Percentiles rank a stretch among this genome's conserved stretches.
These are phyloP conservation scores for Carollia perspicillata DNA, from an alignment of 2,113 vertebrate species.

Conservation along the genomic window DNA sequence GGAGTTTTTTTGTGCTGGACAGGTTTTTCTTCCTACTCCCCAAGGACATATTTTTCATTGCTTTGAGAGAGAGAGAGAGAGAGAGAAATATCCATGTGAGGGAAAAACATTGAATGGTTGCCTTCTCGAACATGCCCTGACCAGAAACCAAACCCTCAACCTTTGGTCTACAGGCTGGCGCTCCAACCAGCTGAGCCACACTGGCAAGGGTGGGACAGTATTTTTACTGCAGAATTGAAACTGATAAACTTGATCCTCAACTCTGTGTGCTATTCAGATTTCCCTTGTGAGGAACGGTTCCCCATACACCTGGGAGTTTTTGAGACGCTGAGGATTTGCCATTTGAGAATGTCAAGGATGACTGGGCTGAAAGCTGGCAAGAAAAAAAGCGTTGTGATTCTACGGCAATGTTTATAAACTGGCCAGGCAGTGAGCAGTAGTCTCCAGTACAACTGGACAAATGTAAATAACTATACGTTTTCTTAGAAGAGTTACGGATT, in stretches of 20 bases:
- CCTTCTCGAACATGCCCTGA: too few species aligned
- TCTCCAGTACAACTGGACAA: not conserved
- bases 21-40: not conserved
- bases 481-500: not conserved
- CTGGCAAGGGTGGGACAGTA: not conserved
- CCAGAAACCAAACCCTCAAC: too few species aligned
- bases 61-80: too few species aligned
- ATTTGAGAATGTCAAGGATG: not conserved
- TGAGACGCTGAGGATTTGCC: not conserved
- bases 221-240: conserved; percentile 27
- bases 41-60: too few species aligned
- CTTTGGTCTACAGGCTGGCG: too few species aligned
- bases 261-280: not conserved
- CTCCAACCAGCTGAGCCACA: not conserved
- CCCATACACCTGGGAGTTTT: not conserved
- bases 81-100: too few species aligned
- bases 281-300: not conserved
- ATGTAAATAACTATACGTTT: not conserved
- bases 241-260: not conserved
- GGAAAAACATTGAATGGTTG: too few species aligned
- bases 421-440: not conserved
- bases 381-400: not conserved
- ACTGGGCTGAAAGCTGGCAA: not conserved
- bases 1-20: not conserved
- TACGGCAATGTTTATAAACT: not conserved